These are phyloP conservation scores for Columbina picui DNA, from an alignment of 2,113 vertebrate genomes.

Conservation along the genomic window DNA sequence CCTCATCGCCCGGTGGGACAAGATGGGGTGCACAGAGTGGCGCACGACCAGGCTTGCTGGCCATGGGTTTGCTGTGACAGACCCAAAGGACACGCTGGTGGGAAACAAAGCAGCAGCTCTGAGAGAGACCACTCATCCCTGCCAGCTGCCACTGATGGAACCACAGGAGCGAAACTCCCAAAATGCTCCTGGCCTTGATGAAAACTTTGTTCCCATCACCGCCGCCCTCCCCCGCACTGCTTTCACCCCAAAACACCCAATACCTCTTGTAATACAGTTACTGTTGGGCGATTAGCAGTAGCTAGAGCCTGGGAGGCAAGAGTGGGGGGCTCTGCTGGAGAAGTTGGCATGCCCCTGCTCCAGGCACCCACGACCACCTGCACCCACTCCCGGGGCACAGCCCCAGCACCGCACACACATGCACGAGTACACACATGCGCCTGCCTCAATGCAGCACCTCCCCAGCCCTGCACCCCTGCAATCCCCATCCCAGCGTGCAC, in stretches of 20 bases:
- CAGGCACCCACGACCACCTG: not conserved
- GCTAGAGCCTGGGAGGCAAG: constrained; percentile 29
- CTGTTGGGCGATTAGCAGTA: not conserved
- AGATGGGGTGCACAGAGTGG: not conserved
- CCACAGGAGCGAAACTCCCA: not conserved
- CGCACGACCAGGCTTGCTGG: not conserved
- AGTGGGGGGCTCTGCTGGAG: not conserved
- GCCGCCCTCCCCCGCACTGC: rapidly evolving
- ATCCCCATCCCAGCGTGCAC: not conserved
- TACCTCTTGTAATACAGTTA: not conserved
- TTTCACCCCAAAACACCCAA: not conserved
- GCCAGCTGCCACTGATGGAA: not conserved
- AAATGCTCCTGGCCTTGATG: rapidly evolving
- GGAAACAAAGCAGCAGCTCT: not conserved
- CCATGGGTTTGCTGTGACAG: not conserved
- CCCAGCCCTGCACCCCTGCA: not conserved
- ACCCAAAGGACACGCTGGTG: not conserved
- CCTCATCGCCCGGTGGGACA: not conserved
- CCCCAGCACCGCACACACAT: not conserved
- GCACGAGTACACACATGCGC: rapidly evolving
- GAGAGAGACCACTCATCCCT: not conserved
- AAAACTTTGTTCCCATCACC: not conserved
- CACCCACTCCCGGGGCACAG: not conserved
- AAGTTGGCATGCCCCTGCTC: not conserved
- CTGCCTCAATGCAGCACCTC: not conserved